Base-by-base conservation (phyloP, 30 jellyfish, hydroid and myxozoan genomes). In the Phacellophora camtschatica region DNA sequence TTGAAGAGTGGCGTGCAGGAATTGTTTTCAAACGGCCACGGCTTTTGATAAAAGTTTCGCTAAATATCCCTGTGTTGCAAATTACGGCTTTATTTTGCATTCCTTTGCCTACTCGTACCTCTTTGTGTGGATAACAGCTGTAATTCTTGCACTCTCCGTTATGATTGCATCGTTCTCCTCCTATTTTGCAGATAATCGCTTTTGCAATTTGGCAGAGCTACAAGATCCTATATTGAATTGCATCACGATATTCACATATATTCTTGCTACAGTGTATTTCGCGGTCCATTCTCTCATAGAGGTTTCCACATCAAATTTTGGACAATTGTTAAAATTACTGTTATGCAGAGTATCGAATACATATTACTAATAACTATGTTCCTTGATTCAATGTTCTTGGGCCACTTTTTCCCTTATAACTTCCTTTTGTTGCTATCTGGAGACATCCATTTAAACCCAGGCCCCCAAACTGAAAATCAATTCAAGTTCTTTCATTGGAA, bases 201-300 rank as follows among this genome's bases (percentile, higher is more conserved):
- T n/a, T n/a, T 53, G 8, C 19, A 53, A 53, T 53, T n/a, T 53
- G 68, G 68, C 28, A 53, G 68, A 53, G 68, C 68, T 53, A n/a
- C 68, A 53, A 53, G 68, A 53, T 53, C 68, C 68, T 53, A 53
- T 53, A 53, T 53, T 53, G 68, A 53, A 53, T 56, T 56, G 71
- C 36, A 56, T 2, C 48, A 63, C 10, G 11, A 63, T 63, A 15
- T 63, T 63, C 77, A 63, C 77, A 63, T 63, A 8, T 63, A 58
- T 36, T 63, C 55, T 63, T 36, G 53, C 56, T 32, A 63, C 77
- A 63, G 77, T 32, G 61, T 63, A 63, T 19, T 63, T 24, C 77
- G 34, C 64, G 56, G 81, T 43, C 81, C 81, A 66, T 66, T 66
- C 81, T 66, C 81, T 66, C 81, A 5, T 29, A 66, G 81, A 66